Evolutionary conservation across 2,797 vertebrate genomes (phyloP).

Genomic region (Sparidentex hasta): DNA sequence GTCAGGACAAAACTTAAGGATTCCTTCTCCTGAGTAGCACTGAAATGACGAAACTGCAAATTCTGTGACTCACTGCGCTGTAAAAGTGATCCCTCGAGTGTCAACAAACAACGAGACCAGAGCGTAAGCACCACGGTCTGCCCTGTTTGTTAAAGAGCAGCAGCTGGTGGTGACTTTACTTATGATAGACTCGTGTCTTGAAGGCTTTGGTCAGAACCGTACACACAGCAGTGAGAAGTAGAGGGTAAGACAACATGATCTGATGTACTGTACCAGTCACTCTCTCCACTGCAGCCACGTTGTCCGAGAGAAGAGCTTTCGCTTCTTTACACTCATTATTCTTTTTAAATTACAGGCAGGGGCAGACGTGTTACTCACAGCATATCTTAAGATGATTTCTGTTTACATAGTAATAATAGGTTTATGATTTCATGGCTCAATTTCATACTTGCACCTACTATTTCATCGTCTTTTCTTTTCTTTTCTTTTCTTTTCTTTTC

Average conservation of each 20-base stretch:
- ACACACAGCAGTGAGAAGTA: slow-evolving; percentile 23
- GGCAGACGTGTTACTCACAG: slow-evolving; percentile 71
- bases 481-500: not conserved
- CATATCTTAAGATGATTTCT: slow-evolving; percentile 80
- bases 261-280: slow-evolving; percentile 24
- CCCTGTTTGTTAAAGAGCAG: slow-evolving; percentile 50
- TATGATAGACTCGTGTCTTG: slow-evolving; percentile 34
- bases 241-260: slow-evolving; percentile 13
- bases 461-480: slow-evolving; percentile 61
- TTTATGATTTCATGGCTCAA: slow-evolving; percentile 70
- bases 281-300: slow-evolving; percentile 32
- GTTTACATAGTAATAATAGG: slow-evolving; percentile 71
- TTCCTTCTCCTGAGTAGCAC: slow-evolving; percentile 27
- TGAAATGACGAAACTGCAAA: slow-evolving; percentile 33
- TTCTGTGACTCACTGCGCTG: slow-evolving; percentile 43
- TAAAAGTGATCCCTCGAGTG: slow-evolving; percentile 50
- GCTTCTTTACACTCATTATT: slow-evolving; percentile 72
- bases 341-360: slow-evolving; percentile 68
- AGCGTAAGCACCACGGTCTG: slow-evolving; percentile 38
- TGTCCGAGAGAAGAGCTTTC: slow-evolving; percentile 40
- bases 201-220: slow-evolving; percentile 38
- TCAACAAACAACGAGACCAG: slow-evolving; percentile 41
- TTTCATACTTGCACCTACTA: slow-evolving; percentile 70
- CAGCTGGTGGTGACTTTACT: slow-evolving; percentile 44
- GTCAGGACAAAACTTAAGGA: slow-evolving; percentile 44